Conservation (phyloP, 2,113 vertebrate species). For the Peromyscus polionotus region DNA sequence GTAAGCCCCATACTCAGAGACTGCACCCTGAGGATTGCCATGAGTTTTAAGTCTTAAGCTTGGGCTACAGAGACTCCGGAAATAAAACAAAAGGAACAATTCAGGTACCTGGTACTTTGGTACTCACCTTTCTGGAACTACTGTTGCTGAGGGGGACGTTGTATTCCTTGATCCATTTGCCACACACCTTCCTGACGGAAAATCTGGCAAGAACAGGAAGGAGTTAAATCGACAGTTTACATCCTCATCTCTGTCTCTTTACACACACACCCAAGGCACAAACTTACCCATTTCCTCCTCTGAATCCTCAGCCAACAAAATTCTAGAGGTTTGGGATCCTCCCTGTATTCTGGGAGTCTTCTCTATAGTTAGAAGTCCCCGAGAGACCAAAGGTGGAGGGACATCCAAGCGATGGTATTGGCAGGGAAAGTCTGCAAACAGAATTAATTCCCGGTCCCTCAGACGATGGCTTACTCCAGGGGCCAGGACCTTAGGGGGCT, state of each 20-base stretch:
- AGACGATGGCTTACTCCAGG: slow-evolving; percentile 91
- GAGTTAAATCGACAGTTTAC: slow-evolving; percentile 33
- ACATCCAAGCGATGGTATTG: slow-evolving; percentile 85
- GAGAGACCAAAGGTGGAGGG: slow-evolving; percentile 39
- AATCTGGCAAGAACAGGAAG: slow-evolving; percentile 62
- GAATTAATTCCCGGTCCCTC: slow-evolving; percentile 88
- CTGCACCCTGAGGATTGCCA: not conserved
- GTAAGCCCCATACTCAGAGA: not conserved
- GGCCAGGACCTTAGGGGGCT: slow-evolving; percentile 85
- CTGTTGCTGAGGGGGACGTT: slow-evolving; percentile 51
- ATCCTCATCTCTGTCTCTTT: not conserved
- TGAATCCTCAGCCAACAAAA: slow-evolving; percentile 89
- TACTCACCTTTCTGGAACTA: slow-evolving; percentile 86
- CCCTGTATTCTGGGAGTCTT: slow-evolving; percentile 76
- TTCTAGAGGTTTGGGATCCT: slow-evolving; percentile 57
- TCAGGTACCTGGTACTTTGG: not conserved
- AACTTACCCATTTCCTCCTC: slow-evolving; percentile 90
- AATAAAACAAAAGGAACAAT: not conserved
- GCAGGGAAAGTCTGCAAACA: slow-evolving; percentile 93
- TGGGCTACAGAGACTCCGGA: not conserved
- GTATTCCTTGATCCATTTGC: slow-evolving; percentile 3
- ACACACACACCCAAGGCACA: not conserved
- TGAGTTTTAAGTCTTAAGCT: no score
- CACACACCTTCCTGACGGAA: slow-evolving; percentile 20
- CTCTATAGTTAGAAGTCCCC: slow-evolving; percentile 59